These are phyloP conservation scores for Caracal caracal DNA, from an alignment of 2,113 vertebrate genomes.

Conservation along the genomic window DNA sequence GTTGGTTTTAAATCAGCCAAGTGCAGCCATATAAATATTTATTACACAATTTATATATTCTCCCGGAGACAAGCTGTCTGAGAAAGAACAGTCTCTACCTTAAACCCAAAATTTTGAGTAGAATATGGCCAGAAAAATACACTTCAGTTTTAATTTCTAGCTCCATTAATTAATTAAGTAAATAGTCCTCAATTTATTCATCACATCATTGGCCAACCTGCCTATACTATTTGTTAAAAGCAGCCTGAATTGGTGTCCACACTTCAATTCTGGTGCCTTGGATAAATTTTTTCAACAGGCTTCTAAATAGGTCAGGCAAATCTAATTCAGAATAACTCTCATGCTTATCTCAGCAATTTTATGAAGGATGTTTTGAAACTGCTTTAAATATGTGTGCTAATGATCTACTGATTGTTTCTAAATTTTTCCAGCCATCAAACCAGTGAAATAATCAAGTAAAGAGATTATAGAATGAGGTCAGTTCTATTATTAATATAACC, in stretches of 20 bases:
- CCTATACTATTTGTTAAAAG: neutral
- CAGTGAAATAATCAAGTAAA: neutral
- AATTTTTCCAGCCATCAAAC: neutral
- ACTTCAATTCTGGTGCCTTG: neutral
- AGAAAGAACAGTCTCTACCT: neutral
- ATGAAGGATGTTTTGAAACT: neutral
- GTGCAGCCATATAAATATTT: neutral
- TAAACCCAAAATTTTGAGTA: neutral
- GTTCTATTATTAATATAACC: neutral
- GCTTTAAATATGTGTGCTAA: conserved; percentile 13
- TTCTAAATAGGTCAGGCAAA: neutral
- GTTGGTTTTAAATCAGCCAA: neutral
- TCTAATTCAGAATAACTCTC: neutral
- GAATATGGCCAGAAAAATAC: neutral
- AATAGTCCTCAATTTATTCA: neutral
- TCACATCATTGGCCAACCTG: neutral
- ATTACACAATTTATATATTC: neutral
- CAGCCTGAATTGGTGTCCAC: neutral
- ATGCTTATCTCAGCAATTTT: neutral
- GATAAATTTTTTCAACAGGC: neutral
- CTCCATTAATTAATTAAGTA: neutral
- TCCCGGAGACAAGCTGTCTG: neutral
- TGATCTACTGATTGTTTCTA: neutral
- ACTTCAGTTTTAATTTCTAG: neutral
- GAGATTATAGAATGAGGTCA: neutral